phyloP scores from a whole-genome alignment of 2,888 invertebrate genomes.

The Pardosa pseudoannulata region DNA sequence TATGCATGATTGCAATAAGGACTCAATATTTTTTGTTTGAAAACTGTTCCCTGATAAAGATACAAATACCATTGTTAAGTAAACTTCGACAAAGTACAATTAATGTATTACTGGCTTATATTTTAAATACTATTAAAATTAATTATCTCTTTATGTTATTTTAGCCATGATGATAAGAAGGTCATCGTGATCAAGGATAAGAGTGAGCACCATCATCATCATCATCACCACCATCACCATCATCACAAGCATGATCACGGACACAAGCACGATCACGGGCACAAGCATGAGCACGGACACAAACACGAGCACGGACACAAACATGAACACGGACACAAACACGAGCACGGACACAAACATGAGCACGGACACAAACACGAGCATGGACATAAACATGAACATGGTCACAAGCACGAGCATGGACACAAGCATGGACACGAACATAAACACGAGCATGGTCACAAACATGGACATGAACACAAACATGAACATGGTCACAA shows the following conservation, averaged over 20 bases:
- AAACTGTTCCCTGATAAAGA: too few species aligned
- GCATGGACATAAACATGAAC: constrained; percentile 53
- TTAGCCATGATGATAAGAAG: constrained; percentile 53
- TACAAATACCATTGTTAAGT: too few species aligned
- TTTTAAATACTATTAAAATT: too few species aligned
- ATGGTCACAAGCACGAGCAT: constrained; percentile 59
- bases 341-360: too few species aligned
- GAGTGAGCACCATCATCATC: constrained; percentile 50
- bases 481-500: constrained; percentile 52
- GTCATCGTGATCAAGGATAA: constrained; percentile 65
- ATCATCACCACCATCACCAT: constrained; percentile 64
- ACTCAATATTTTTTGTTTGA: too few species aligned
- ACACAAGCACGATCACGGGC: constrained; percentile 53
- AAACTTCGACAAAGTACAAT: too few species aligned
- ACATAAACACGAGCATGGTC: constrained; percentile 49
- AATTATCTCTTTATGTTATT: background rate
- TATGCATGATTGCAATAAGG: too few species aligned
- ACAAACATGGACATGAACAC: constrained; percentile 58
- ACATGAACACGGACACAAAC: too few species aligned
- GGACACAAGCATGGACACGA: constrained; percentile 54
- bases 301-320: constrained; percentile 59
- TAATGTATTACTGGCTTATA: too few species aligned
- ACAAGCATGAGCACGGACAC: constrained; percentile 49
- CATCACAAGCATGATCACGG: constrained; percentile 44
- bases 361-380: constrained; percentile 52